phyloP scores from a whole-genome alignment of 2,888 invertebrate genomes.

The Ophion costatus region DNA sequence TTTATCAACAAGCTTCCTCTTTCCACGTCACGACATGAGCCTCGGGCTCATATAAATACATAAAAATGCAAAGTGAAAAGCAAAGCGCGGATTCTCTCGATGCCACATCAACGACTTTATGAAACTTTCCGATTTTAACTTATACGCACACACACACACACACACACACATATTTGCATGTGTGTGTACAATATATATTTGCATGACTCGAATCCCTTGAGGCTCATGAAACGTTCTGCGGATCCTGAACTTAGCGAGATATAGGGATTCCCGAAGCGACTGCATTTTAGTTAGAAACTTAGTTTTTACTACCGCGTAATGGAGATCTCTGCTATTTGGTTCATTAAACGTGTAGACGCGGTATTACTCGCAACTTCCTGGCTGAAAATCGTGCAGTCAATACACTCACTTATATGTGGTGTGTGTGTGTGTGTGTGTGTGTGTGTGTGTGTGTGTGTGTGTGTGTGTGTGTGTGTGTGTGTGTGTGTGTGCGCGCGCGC shows the following conservation, averaged over 20 bases:
- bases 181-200: not conserved
- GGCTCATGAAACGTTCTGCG: not conserved
- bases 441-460: too few species aligned
- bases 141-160: not conserved
- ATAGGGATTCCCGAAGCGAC: not conserved
- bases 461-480: too few species aligned
- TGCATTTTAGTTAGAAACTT: not conserved
- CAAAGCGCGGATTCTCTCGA: not conserved
- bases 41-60: not conserved
- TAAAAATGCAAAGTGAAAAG: not conserved
- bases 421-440: too few species aligned
- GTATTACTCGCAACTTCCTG: not conserved
- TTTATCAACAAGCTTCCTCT: conserved; percentile 33
- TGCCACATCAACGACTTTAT: not conserved
- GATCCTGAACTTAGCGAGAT: not conserved
- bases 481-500: too few species aligned
- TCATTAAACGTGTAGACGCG: not conserved
- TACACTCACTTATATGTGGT: too few species aligned
- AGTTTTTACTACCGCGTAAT: not conserved
- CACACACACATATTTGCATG: too few species aligned
- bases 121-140: not conserved
- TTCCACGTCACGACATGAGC: not conserved
- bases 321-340: not conserved
- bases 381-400: conserved; percentile 13
- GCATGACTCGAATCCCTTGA: not conserved